These are phyloP conservation scores for Drosophila takahashii DNA, from an alignment of 1,140 invertebrate species.

Conservation along the genomic window DNA sequence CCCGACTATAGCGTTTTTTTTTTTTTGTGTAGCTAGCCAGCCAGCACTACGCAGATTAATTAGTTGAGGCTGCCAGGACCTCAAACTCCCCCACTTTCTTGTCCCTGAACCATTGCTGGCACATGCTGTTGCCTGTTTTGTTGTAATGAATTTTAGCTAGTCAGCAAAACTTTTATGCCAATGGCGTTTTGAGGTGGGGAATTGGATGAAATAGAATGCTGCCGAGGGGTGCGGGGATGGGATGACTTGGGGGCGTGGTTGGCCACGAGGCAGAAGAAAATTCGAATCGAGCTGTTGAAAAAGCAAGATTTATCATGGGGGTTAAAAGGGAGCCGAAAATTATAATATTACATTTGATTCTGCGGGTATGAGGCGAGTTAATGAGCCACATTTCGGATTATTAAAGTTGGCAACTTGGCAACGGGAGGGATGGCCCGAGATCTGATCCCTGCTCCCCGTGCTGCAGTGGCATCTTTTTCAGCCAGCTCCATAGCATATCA, in stretches of 20 bases:
- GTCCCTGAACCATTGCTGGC: constrained; percentile 52
- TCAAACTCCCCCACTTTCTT: constrained; percentile 9
- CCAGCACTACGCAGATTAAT: constrained; percentile 76
- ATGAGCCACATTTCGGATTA: constrained; percentile 79
- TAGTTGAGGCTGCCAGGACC: constrained; percentile 76
- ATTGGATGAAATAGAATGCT: constrained; percentile 49
- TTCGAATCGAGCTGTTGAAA: constrained; percentile 77
- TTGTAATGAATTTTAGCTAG: constrained; percentile 84
- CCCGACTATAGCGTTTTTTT: no score
- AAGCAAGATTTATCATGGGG: constrained; percentile 72
- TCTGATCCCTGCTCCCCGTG: constrained; percentile 16
- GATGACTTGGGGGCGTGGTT: constrained; percentile 22
- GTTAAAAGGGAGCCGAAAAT: constrained; percentile 47
- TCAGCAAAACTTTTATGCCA: constrained; percentile 83
- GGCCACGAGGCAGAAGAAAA: constrained; percentile 25
- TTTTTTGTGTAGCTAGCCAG: constrained; percentile 30
- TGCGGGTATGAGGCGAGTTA: constrained; percentile 53
- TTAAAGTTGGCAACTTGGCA: constrained; percentile 68
- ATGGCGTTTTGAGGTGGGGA: constrained; percentile 59
- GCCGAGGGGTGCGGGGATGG: neutral
- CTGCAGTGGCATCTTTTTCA: constrained; percentile 62
- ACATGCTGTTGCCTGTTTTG: constrained; percentile 74
- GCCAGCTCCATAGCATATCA: constrained; percentile 49
- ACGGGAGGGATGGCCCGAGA: constrained; percentile 2
- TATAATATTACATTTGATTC: constrained; percentile 72